Evolutionary conservation across 2,113 vertebrate genomes (phyloP).

Genomic region (Procapra przewalskii): DNA sequence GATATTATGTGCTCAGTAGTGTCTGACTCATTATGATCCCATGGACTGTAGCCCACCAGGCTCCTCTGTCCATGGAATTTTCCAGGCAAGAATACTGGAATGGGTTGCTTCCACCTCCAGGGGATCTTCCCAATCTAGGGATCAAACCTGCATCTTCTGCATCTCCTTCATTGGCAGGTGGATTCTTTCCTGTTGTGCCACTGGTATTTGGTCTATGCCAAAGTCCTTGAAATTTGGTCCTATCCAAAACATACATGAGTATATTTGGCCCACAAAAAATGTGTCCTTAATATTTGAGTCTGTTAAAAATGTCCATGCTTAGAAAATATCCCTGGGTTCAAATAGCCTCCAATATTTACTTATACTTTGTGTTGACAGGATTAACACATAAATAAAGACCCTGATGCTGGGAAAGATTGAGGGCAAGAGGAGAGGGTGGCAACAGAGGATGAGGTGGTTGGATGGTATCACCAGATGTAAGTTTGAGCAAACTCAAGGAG

Average conservation of each 20-base stretch:
- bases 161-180: not conserved
- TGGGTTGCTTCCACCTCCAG: not conserved
- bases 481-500: not conserved
- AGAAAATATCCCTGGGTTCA: not conserved
- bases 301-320: not conserved
- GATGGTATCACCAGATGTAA: not conserved
- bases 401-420: not conserved
- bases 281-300: not conserved
- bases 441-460: not conserved
- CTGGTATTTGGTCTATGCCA: not conserved
- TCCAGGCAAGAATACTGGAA: not conserved
- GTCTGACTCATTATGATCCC: not conserved
- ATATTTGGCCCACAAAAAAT: not conserved
- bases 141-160: not conserved
- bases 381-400: not conserved
- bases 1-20: not conserved
- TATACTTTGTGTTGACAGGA: not conserved
- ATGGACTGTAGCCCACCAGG: not conserved
- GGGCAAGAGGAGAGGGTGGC: not conserved
- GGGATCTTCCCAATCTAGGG: not conserved
- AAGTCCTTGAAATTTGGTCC: not conserved
- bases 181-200: not conserved
- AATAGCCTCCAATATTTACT: not conserved
- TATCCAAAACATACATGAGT: not conserved
- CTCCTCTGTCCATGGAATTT: not conserved